phyloP scores from a whole-genome alignment of 2,797 vertebrate genomes.

The Lycodopsis pacificus region DNA sequence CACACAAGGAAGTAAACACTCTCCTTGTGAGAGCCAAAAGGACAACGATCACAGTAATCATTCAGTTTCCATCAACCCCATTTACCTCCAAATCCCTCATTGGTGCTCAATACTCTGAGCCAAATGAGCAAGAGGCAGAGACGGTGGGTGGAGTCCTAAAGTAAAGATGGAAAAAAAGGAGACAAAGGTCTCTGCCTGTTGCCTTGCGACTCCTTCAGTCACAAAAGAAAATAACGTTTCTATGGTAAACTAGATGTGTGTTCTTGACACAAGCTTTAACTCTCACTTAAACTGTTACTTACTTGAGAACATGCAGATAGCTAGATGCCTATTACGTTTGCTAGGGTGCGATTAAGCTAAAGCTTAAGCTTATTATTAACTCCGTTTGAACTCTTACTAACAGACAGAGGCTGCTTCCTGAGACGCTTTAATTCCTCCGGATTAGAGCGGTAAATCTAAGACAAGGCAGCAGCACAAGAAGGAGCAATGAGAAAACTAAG shows the following conservation, averaged over 20 bases:
- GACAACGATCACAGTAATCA: constrained; percentile 70
- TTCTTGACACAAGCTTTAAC: constrained; percentile 14
- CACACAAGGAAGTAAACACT: constrained; percentile 42
- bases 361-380: constrained; percentile 58
- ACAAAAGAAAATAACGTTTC: neutral
- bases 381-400: constrained; percentile 54
- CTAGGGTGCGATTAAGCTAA: constrained; percentile 32
- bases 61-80: constrained; percentile 22
- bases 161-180: neutral
- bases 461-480: constrained; percentile 10
- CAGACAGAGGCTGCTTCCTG: constrained; percentile 33
- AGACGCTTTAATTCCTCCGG: constrained; percentile 60
- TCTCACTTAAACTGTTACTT: constrained; percentile 32
- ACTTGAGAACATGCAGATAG: constrained; percentile 32
- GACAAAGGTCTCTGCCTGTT: constrained; percentile 12
- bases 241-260: neutral
- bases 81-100: constrained; percentile 37
- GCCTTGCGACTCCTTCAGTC: constrained; percentile 14
- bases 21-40: constrained; percentile 45
- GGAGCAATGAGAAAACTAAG: constrained; percentile 28
- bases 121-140: constrained; percentile 30
- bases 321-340: constrained; percentile 46
- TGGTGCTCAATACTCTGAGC: constrained; percentile 33
- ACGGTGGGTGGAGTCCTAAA: constrained; percentile 28
- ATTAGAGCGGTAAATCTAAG: constrained; percentile 62